Conservation (phyloP, 2,113 vertebrate species). For the Anser cygnoides region DNA sequence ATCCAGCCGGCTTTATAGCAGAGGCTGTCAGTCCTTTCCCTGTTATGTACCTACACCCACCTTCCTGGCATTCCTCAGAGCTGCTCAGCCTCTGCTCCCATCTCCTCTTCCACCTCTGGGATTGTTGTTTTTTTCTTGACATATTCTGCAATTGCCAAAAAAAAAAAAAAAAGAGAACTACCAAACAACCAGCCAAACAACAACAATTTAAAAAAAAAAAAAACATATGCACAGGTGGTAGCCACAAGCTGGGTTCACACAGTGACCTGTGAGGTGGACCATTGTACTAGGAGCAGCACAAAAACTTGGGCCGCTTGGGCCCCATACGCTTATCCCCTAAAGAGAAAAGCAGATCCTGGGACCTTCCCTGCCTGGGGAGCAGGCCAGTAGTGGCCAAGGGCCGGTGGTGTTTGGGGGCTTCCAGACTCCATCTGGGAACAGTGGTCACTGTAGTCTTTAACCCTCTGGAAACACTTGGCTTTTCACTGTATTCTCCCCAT, state of each 20-base stretch:
- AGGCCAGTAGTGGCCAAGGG: neutral
- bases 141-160: neutral
- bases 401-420: neutral
- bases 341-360: neutral
- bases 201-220: no score
- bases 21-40: neutral
- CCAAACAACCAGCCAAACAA: no score
- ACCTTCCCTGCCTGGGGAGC: neutral
- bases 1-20: slow-evolving; percentile 11
- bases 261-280: neutral
- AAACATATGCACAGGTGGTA: neutral
- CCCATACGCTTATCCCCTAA: neutral
- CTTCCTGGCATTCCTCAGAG: neutral
- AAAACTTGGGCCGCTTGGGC: neutral
- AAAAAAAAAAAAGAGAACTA: neutral
- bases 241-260: neutral
- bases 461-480: neutral
- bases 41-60: rapidly evolving
- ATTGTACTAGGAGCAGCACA: neutral
- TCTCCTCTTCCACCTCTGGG: neutral
- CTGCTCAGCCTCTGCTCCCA: neutral
- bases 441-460: neutral
- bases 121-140: neutral
- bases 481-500: neutral
- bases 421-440: neutral